These are phyloP conservation scores for Calyptommatus sinebrachiatus DNA, from an alignment of 2,113 vertebrate genomes.

Conservation along the genomic window DNA sequence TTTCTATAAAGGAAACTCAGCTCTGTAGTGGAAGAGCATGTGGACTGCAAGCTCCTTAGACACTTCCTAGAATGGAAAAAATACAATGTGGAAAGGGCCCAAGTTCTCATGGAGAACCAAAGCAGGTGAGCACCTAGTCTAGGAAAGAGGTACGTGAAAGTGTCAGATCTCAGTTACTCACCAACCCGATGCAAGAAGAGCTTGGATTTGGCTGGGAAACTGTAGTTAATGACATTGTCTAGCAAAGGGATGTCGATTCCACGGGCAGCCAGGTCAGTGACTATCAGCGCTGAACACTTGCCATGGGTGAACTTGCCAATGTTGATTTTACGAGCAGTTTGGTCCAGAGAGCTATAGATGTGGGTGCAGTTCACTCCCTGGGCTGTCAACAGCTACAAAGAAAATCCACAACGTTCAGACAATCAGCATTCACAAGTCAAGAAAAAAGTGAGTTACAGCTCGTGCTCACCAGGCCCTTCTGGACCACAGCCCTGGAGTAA, in stretches of 20 bases:
- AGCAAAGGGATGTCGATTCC: constrained; percentile 96
- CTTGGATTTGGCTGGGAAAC: constrained; percentile 93
- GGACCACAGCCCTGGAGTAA: neutral
- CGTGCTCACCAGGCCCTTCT: neutral
- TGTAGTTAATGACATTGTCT: constrained; percentile 97
- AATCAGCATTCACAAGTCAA: neutral
- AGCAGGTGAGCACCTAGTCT: too few relatives aligned
- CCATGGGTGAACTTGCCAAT: constrained; percentile 88
- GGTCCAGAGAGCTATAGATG: constrained; percentile 95
- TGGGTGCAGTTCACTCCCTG: constrained; percentile 87
- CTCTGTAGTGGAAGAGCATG: too few relatives aligned
- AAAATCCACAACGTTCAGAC: accelerated
- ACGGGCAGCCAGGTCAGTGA: constrained; percentile 92
- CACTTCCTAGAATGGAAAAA: too few relatives aligned
- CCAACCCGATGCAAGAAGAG: constrained; percentile 96
- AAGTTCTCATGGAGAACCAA: too few relatives aligned
- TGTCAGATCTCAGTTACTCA: constrained; percentile 52
- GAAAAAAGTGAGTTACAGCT: neutral
- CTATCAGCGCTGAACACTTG: constrained; percentile 88
- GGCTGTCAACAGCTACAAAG: constrained; percentile 73
- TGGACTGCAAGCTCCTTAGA: too few relatives aligned
- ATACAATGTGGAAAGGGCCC: too few relatives aligned
- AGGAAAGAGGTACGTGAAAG: accelerated
- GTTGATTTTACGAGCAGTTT: constrained; percentile 97
- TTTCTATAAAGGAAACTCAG: too few relatives aligned